Evolutionary conservation across 2,113 vertebrate genomes (phyloP), one percentile per base, ranked within the genome.

Genomic region (Galbula dea): DNA sequence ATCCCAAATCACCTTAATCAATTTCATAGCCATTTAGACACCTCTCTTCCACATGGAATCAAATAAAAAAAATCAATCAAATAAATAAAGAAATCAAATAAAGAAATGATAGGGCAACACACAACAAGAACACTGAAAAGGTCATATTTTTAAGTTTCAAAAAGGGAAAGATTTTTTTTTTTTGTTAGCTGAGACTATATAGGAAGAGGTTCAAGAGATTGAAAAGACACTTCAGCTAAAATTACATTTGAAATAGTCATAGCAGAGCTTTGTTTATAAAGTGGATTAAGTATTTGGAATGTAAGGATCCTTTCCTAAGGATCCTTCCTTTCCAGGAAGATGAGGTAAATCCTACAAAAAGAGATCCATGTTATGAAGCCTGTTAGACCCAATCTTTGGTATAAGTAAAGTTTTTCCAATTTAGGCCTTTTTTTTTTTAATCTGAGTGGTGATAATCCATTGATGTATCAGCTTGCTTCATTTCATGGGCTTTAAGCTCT

Each of bases 1-100:
- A 85, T 96, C 81, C 26, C 37, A 89, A 92, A 90, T 92, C 62
- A 90, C 62, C 52, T 90, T 85, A 75, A 93, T 93, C 49, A 90
- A 73, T 79, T 88, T 94, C 36, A 55, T 66, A 86, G 63, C 43
- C 51, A 67, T 54, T 93, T 76, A 86, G 79, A 90, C 49, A 90
- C 43, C 52, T 65, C 80, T 94, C 83, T 71, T 78, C 29, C 11
- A 45, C 88, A 37, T 52, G n/a, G 90, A 91, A 88, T 55, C 18
- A 71, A 77, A 82, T 26, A 85, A 0, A 0, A 57, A 90, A 75
- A 71, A n/a, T n/a, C n/a, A n/a, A n/a, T n/a, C n/a, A n/a, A n/a
- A n/a, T n/a, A n/a, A n/a, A n/a, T n/a, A 89, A 37, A 49, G n/a
- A 91, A 91, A 88, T 57, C 17, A 67, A 77, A 83, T 26, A 85